Evolutionary conservation across 1,140 invertebrate genomes (phyloP).

Genomic region (Bombus cullumanus): DNA sequence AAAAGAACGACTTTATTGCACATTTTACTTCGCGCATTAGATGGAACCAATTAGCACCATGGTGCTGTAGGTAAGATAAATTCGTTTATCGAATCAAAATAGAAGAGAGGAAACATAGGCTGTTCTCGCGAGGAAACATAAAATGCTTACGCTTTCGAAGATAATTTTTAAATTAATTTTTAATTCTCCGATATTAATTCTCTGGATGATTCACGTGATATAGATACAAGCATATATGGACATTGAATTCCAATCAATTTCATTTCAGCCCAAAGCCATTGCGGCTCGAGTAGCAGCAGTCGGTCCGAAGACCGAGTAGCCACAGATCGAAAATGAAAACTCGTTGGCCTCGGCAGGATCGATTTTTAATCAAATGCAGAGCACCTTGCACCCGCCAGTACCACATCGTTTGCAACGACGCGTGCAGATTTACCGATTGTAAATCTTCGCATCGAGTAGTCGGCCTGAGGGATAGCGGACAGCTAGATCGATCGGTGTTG

Average conservation of each 20-base stretch:
- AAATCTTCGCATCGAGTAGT: conserved; percentile 50
- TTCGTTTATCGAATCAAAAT: too few species aligned
- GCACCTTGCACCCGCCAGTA: background rate
- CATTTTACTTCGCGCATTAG: too few species aligned
- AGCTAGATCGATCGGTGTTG: conserved; percentile 35
- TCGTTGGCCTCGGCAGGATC: background rate
- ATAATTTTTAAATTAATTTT: background rate
- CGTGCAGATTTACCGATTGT: conserved; percentile 17
- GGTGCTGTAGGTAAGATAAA: too few species aligned
- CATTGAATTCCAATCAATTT: conserved; percentile 11
- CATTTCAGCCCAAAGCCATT: background rate
- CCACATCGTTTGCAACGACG: background rate
- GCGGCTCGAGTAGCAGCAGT: background rate
- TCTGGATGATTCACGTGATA: background rate
- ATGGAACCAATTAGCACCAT: too few species aligned
- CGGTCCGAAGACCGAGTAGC: background rate
- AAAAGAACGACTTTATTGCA: too few species aligned
- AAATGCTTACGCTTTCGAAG: too few species aligned
- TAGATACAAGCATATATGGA: too few species aligned
- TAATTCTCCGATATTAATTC: background rate
- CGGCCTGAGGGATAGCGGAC: conserved; percentile 48
- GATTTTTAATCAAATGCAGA: conserved; percentile 55
- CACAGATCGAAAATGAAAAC: conserved; percentile 19
- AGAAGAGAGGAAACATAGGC: too few species aligned
- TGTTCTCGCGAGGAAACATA: too few species aligned